Base-by-base conservation (phyloP, 2,888 invertebrate genomes). In the Drosophila cognata region DNA sequence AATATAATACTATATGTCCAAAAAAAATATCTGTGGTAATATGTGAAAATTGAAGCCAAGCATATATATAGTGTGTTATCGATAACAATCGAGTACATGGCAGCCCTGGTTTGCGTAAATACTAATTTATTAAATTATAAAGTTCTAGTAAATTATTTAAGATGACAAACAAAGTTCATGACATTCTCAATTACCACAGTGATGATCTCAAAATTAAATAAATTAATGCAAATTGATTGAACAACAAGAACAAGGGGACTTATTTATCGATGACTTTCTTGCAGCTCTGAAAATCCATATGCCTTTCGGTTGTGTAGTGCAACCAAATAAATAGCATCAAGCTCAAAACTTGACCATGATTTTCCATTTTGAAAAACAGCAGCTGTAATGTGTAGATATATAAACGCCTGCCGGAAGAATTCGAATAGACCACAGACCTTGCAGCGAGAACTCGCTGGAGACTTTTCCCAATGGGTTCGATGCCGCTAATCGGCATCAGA, bases 381-480 rank as follows among this genome's bases (percentile, higher is more conserved):
- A 33, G 18, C 16, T 46, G 16, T 25, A 28, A 56, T 28, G 8
- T 46, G 8, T 46, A n/a, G 25, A 61, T 18, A 43, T 59, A 43
- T 59, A 68, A 74, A 25, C 46, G 46, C 33, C 63, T 13, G 63
- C 60, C 79, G 79, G 79, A 79, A 79, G 74, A 66, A 51, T 48
- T 60, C 0, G 0, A 56, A 7, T 36, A 10, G 11, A 75, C 76
- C 70, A 55, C 80, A 74, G 58, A 74, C 74, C 79, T 81, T 81
- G 71, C 36, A 18, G n/a, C 18, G 41, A 55, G 74, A 62, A 63
- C 67, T 48, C 35, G 57, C 29, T 48, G 53, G 53, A 41, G 62
- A 60, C 74, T 74, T 82, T 79, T 74, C 64, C 67, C 64, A 65
- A 59, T 61, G 21, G 52, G n/a, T 35, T 53, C 43, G 52, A 43